Evolutionary conservation across 2,888 invertebrate species (phyloP).

Genomic region (Xylophagus ater): DNA sequence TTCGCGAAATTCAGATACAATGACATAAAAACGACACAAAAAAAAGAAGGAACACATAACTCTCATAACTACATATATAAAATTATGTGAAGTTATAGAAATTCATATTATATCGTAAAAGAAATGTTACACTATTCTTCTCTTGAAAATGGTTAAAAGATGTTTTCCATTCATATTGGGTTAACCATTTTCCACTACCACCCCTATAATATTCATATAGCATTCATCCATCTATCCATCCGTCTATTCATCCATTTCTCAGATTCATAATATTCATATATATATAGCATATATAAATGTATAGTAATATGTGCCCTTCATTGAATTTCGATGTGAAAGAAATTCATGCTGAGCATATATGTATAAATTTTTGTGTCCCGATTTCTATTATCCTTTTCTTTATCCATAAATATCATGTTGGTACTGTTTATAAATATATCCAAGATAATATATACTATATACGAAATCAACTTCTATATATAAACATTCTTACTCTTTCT

Average conservation of each 20-base stretch:
- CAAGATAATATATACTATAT: not conserved
- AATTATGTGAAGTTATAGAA: no score
- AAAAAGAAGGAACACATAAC: no score
- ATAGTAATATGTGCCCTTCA: constrained; percentile 10
- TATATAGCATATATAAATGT: no score
- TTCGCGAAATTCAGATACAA: constrained; percentile 9
- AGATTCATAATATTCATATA: no score
- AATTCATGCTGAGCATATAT: constrained; percentile 11
- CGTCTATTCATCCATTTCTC: no score
- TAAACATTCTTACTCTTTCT: constrained; percentile 1
- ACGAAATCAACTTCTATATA: not conserved
- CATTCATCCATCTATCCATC: no score
- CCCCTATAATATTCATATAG: not conserved
- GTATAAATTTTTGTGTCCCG: not conserved
- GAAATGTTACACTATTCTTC: not conserved
- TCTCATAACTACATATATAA: no score
- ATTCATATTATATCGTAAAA: no score
- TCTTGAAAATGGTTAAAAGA: not conserved
- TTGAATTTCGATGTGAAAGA: constrained; percentile 13
- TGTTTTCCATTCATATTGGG: not conserved
- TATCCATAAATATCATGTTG: constrained; percentile 10
- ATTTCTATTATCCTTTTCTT: constrained; percentile 14
- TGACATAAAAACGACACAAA: not conserved
- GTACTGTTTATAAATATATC: not conserved
- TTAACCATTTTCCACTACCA: not conserved